Evolutionary conservation across 2,797 vertebrate species (phyloP).

Genomic region (Urocyon cinereoargenteus): DNA sequence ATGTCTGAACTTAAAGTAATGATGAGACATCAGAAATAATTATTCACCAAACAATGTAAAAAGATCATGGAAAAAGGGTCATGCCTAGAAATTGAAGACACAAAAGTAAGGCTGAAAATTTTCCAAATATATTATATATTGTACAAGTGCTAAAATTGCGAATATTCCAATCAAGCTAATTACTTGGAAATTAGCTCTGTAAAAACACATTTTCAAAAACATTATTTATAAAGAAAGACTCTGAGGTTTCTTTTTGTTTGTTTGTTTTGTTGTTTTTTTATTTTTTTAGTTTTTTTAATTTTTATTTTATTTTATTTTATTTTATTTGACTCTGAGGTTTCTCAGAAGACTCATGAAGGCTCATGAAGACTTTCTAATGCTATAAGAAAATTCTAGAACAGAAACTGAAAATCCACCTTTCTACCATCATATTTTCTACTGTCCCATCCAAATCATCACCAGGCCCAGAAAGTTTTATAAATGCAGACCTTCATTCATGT

Average conservation of each 20-base stretch:
- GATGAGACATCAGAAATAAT: neutral
- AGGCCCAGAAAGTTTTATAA: neutral
- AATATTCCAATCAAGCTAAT: neutral
- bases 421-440: neutral
- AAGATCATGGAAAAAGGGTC: fast-evolving
- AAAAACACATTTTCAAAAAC: neutral
- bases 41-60: neutral
- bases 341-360: neutral
- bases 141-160: neutral
- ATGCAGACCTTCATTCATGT: neutral
- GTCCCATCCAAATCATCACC: neutral
- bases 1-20: neutral
- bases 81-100: neutral
- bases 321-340: neutral
- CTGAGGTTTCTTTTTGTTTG: neutral
- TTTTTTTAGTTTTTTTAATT: no score
- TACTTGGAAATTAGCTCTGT: neutral
- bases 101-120: neutral
- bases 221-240: neutral
- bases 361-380: neutral
- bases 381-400: neutral
- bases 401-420: neutral
- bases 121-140: neutral
- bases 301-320: no score
- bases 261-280: no score